Base-by-base conservation (phyloP, 1,140 invertebrate genomes). In the Odontomachus brunneus region DNA sequence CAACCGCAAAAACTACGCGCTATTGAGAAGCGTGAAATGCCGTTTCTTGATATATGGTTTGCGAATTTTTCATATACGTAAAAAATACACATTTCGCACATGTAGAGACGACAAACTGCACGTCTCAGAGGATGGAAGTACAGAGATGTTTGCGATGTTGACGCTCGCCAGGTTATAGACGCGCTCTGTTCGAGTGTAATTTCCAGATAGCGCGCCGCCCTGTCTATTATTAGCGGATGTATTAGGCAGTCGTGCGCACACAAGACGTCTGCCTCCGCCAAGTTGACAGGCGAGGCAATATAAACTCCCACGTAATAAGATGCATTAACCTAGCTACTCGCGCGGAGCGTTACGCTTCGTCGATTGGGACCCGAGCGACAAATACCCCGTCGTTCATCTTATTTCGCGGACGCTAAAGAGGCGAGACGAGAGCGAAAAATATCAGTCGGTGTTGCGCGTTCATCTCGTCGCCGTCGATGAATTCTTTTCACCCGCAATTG, bases 251-350 rank as follows among this genome's bases (percentile, higher is more conserved):
- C 38, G 33, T 15, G 26, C 17, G 38, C 57, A 49, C 44, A 65
- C 17, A 53, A 3, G 26, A n/a, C 14, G 14, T 38, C 19, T 14
- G 53, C 51, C 66, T 67, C 62, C 62, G 24, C 53, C 14, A 24
- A 49, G 15, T 24, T 33, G 60, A 76, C 63, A 67, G n/a, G 62
- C 63, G 29, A 29, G 22, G 74, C 62, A 55, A 66, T 53, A 76
- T 44, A 53, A 76, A 76, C 74, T 53, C 74, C 74, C 62, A 76
- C 74, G 62, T 66, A 67, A 51, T 26, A 65, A 66, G 62, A 76
- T 76, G 62, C 49, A 66, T 76, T 67, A 76, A 76, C 62, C 74
- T 66, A 76, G 48, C 74, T 66, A 76, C 74, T 76, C 62, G 38
- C 15, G 14, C 26, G 1, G 19, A 2, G 12, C 19, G 26, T 76